A percentile compares a stretch with the other conserved stretches of the same genome.
phyloP scores from a whole-genome alignment of 1,140 invertebrate species.

The Atta texana region DNA sequence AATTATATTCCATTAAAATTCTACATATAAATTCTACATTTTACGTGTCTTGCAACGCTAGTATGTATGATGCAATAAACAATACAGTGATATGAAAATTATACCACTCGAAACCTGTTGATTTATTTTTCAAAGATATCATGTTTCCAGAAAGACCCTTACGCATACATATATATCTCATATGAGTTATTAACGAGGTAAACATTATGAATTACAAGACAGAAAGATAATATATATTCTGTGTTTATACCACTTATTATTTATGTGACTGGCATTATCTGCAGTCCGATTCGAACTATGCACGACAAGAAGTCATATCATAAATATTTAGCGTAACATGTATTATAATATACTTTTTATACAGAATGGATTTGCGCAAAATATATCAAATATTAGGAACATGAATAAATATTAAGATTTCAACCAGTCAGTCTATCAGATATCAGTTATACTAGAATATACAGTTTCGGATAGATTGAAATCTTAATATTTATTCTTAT shows the following conservation, averaged over 20 bases:
- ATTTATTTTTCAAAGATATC: slow-evolving; percentile 28
- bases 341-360: neutral
- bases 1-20: slow-evolving; percentile 47
- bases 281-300: neutral
- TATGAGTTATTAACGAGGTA: slow-evolving; percentile 11
- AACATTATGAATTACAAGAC: slow-evolving; percentile 30
- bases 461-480: too few relatives aligned
- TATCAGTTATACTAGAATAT: too few relatives aligned
- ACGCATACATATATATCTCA: neutral
- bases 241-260: slow-evolving; percentile 4
- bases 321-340: neutral
- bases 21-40: neutral
- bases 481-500: too few relatives aligned
- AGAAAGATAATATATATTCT: slow-evolving; percentile 24
- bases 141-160: slow-evolving; percentile 3
- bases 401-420: too few relatives aligned
- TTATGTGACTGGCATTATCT: slow-evolving; percentile 26
- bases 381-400: too few relatives aligned
- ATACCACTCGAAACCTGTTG: slow-evolving; percentile 1
- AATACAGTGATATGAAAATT: slow-evolving; percentile 21
- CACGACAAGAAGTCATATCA: neutral
- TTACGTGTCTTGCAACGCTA: neutral
- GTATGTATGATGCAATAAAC: slow-evolving; percentile 19
- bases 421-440: too few relatives aligned
- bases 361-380: too few relatives aligned